Conservation (phyloP, 2,888 invertebrate species). For the Stomorhina lunata region DNA sequence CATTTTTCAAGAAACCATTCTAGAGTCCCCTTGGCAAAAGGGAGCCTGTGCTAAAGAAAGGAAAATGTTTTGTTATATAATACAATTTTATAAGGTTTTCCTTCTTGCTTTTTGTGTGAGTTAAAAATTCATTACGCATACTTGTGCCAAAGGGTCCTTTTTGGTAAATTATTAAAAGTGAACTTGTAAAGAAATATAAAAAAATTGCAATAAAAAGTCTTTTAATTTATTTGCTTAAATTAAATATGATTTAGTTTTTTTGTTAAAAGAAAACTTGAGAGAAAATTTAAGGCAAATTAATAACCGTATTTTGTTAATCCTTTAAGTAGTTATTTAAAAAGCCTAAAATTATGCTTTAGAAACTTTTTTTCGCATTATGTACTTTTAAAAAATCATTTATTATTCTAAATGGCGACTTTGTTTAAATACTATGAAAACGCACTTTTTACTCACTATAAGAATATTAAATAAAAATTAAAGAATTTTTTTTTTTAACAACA, state of each 20-base stretch:
- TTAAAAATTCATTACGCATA: slow-evolving; percentile 17
- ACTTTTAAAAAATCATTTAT: too few species aligned
- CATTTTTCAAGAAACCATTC: slow-evolving; percentile 33
- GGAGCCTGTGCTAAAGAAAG: background rate
- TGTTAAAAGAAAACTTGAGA: slow-evolving; percentile 5
- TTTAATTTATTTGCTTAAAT: slow-evolving; percentile 29
- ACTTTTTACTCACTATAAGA: too few species aligned
- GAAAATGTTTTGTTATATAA: slow-evolving; percentile 1
- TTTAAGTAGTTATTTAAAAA: too few species aligned
- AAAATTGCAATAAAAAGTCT: background rate
- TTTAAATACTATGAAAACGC: too few species aligned
- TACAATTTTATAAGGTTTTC: slow-evolving; percentile 12
- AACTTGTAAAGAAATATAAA: background rate
- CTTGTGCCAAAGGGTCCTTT: slow-evolving; percentile 25
- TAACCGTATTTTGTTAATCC: too few species aligned
- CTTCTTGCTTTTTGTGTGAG: too few species aligned
- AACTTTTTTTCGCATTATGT: too few species aligned
- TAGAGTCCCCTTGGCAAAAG: background rate
- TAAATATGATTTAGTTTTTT: slow-evolving; percentile 4
- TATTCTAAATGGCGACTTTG: too few species aligned
- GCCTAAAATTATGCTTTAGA: too few species aligned
- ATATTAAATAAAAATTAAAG: too few species aligned
- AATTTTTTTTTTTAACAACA: too few species aligned
- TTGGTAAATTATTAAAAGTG: slow-evolving; percentile 6
- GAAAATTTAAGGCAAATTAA: background rate